These are phyloP conservation scores for Hoplodrina ambigua DNA, from an alignment of 2,888 invertebrate genomes.

Conservation along the genomic window DNA sequence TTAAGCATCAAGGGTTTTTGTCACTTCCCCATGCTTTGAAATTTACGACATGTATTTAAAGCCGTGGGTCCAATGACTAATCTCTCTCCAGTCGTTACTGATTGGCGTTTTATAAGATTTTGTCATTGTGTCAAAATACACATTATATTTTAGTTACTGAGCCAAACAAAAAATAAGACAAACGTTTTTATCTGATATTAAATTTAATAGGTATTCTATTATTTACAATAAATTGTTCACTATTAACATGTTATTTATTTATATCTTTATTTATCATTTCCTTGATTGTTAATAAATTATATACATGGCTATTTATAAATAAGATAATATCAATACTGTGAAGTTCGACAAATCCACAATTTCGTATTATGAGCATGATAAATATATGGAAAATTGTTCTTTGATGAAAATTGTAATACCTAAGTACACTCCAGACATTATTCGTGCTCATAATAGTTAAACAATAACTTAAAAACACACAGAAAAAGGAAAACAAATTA, in stretches of 20 bases:
- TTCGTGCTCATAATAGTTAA: conserved; percentile 70
- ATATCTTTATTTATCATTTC: conserved; percentile 85
- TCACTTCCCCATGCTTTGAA: too few species aligned
- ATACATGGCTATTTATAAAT: conserved; percentile 90
- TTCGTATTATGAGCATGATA: conserved; percentile 69
- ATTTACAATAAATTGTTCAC: conserved; percentile 90
- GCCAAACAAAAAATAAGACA: conserved; percentile 75
- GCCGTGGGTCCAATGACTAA: too few species aligned
- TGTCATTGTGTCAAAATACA: too few species aligned
- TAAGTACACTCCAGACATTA: conserved; percentile 50
- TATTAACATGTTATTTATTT: conserved; percentile 90
- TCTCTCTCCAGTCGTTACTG: too few species aligned
- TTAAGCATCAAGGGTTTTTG: too few species aligned
- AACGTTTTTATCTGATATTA: conserved; percentile 87
- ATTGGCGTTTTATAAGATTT: too few species aligned
- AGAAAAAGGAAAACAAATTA: conserved; percentile 75
- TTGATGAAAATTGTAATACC: conserved; percentile 55
- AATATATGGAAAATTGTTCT: conserved; percentile 59
- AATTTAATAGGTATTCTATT: conserved; percentile 90
- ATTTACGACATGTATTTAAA: too few species aligned
- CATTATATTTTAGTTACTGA: neutral
- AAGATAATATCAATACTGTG: conserved; percentile 89
- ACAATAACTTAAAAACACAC: conserved; percentile 77
- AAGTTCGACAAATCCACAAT: conserved; percentile 82
- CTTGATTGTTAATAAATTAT: conserved; percentile 90